phyloP scores from a whole-genome alignment of 2,797 vertebrate species.

The Poecilia wingei region DNA sequence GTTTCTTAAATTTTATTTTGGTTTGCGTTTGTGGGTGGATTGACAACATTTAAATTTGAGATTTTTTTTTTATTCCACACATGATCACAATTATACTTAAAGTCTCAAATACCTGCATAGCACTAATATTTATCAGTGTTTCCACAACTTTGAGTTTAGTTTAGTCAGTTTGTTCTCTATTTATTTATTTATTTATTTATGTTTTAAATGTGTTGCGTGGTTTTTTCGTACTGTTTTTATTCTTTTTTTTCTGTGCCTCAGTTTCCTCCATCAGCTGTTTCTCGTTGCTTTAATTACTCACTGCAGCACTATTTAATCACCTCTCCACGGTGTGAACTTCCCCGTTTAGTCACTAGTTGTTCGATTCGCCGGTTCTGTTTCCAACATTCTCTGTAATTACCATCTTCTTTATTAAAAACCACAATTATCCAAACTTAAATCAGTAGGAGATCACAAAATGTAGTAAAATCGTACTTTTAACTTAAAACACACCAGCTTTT shows the following conservation, averaged over 20 bases:
- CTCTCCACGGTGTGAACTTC: not conserved
- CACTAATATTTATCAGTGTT: not conserved
- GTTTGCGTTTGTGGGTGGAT: not conserved
- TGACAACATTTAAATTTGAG: not conserved
- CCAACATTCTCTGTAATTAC: not conserved
- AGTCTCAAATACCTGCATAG: not conserved
- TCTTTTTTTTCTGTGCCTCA: not conserved
- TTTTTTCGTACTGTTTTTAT: too few relatives aligned
- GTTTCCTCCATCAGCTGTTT: not conserved
- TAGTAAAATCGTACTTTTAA: not conserved
- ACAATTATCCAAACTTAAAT: not conserved
- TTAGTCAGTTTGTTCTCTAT: not conserved
- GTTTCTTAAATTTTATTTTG: not conserved
- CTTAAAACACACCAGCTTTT: too few relatives aligned
- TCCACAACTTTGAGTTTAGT: not conserved
- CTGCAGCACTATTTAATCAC: not conserved
- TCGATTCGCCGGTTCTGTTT: not conserved
- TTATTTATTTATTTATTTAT: not conserved
- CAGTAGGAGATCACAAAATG: not conserved
- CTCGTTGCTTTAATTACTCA: not conserved
- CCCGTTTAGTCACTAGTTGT: not conserved
- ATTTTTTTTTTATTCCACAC: not conserved
- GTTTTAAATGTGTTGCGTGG: not conserved
- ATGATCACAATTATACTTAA: not conserved
- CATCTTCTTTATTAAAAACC: not conserved